A percentile compares a stretch with the other conserved stretches of the same genome.
These are phyloP conservation scores for Aelia acuminata DNA, from an alignment of 2,888 invertebrate genomes.

Conservation along the genomic window DNA sequence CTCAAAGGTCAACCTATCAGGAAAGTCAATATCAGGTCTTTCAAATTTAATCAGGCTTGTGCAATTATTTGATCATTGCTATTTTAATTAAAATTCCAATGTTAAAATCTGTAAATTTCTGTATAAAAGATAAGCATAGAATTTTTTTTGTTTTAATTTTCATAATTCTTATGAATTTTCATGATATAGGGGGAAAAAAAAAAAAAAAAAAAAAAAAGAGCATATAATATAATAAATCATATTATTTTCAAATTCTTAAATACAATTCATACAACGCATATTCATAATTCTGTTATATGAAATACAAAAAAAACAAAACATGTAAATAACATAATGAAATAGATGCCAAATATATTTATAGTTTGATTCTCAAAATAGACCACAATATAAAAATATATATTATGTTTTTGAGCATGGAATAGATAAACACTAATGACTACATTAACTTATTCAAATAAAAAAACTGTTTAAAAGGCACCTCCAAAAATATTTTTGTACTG, in stretches of 20 bases:
- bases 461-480: neutral
- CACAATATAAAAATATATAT: conserved; percentile 47
- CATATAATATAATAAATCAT: conserved; percentile 7
- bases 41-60: neutral
- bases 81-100: no score
- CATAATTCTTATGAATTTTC: no score
- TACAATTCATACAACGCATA: conserved; percentile 13
- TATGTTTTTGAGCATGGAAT: conserved; percentile 22
- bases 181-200: neutral
- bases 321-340: neutral
- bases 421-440: neutral
- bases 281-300: neutral
- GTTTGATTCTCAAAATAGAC: conserved; percentile 27
- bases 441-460: neutral
- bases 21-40: neutral
- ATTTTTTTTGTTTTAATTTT: no score
- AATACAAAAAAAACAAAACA: conserved; percentile 2
- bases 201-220: neutral
- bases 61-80: no score
- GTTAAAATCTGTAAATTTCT: no score
- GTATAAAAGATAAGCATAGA: no score
- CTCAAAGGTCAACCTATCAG: neutral
- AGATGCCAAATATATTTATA: neutral
- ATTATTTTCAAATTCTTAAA: neutral
- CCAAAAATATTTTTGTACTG: neutral